Evolutionary conservation across 2,797 vertebrate species (phyloP), one percentile per base, ranked within the genome.

Genomic region (Syndactyla subalaris): DNA sequence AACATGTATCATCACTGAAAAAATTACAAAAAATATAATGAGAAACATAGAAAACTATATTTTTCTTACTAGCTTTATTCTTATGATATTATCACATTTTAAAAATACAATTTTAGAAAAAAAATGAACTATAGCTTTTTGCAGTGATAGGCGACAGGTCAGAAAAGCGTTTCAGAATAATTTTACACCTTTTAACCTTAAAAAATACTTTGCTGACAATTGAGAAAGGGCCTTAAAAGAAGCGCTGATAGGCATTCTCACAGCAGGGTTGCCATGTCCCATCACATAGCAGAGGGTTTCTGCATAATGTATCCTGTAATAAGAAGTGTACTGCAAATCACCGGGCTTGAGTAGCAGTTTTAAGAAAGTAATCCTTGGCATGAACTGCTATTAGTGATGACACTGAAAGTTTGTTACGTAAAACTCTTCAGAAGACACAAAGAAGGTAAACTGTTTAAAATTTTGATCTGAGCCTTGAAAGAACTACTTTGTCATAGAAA

Each of bases 111-210:
- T 98, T 98, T 98, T 97, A 96, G 95, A 49, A 65, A 97, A 95
- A 97, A 98, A 98, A 97, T 63, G 97, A 98, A 97, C 97, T 92
- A 85, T 61, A 95, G 98, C 98, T 98, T 98, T 98, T 98, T 98
- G 97, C 97, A 93, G 97, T 98, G 98, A 98, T 98, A 97, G 98
- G 97, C 97, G 98, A 98, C 98, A 98, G 98, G 98, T 98, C 98
- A 98, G 98, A 98, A 98, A 98, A 98, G 98, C 98, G 97, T 98
- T 98, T 98, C 98, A 98, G 98, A 98, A 98, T 98, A 98, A 98
- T 98, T 98, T 98, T 98, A 98, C 98, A 98, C 98, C 98, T 98
- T 98, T 98, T 98, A 98, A 98, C 98, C 98, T 98, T 98, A 98
- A 98, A 98, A 98, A 98, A 98, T 98, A 98, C 98, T 98, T 98